A percentile compares a stretch with the other conserved stretches of the same genome.
Conservation (phyloP, 2,888 invertebrate genomes). For the Pristionchus fissidentatus region DNA sequence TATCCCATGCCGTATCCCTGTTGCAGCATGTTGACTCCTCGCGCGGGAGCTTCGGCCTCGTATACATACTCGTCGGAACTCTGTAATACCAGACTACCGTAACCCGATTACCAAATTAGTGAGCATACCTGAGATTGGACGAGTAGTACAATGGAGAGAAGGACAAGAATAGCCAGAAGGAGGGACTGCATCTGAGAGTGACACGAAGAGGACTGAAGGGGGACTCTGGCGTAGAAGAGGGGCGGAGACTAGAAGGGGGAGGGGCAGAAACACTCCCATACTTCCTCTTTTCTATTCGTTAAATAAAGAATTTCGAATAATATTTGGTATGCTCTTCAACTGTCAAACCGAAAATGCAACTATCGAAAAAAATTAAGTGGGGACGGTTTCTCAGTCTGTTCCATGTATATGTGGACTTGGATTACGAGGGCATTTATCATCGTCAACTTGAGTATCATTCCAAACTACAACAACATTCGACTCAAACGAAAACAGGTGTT, state of each 20-base stretch:
- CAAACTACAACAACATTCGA: constrained; percentile 44
- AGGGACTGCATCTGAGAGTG: constrained; percentile 34
- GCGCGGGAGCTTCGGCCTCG: not conserved
- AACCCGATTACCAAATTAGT: not conserved
- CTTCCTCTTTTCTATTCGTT: not conserved
- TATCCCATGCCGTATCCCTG: constrained; percentile 45
- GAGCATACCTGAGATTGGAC: not conserved
- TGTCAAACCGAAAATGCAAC: not conserved
- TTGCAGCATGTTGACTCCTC: constrained; percentile 37
- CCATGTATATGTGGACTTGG: not conserved
- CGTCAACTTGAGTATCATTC: constrained; percentile 34
- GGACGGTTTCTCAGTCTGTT: not conserved
- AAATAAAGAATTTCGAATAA: not conserved
- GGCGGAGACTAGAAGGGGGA: constrained; percentile 18
- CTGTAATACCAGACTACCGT: not conserved
- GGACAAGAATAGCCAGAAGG: not conserved
- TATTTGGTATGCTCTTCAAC: not conserved
- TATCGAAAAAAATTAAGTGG: not conserved
- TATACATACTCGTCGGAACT: not conserved
- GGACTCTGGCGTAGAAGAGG: not conserved
- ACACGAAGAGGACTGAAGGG: constrained; percentile 9
- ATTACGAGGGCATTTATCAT: not conserved
- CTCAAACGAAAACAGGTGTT: constrained; percentile 42
- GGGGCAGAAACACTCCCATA: constrained; percentile 14
- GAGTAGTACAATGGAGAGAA: not conserved